Base-by-base conservation (phyloP, 92 coral and sea anemone species). In the Galaxea fascicularis region DNA sequence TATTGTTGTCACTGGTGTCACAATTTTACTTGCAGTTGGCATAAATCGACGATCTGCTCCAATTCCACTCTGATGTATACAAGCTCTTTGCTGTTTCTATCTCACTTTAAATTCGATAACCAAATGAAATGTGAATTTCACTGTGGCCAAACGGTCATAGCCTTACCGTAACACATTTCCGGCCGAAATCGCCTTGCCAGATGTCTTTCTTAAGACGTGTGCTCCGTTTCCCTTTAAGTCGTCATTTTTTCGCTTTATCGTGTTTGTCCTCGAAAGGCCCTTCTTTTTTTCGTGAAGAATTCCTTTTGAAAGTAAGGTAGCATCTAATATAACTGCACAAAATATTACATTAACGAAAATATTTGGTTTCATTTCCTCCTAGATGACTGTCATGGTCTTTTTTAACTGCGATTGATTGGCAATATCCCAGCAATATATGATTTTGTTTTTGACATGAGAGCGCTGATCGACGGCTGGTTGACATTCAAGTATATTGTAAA, bases 361-460 rank as follows among this genome's bases (percentile, higher is more conserved):
- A 21, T 45, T 72, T 24, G 70, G 24, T 82, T 82, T 82, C 86
- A 82, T 82, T 25, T 44, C 86, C 58, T 56, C 66, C 51, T 82
- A 82, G 46, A 39, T 11, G 28, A 70, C 26, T 82, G 51, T 71
- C 86, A 82, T 82, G 59, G 39, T 82, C 46, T 47, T 14, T 68
- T 1, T 21, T 4, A 58, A 24, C 78, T 24, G 41, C 51, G 58
- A 29, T 15, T 45, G n/a, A 18, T 22, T 70, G 45, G 35, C 25
- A 56, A 70, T 4, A n/a, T 21, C 21, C 31, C 70, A 63, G 44
- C 8, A 45, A 29, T 9, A 16, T n/a, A 10, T 13, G 44, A 28
- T 65, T 18, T 65, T 27, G 4, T 51, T 9, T 57, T 70, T 39
- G 57, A 45, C 10, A 15, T 25, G 24, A n/a, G 20, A 53, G 12